Evolutionary conservation across 2,113 vertebrate genomes (phyloP).

Genomic region (Butastur rufipennis): DNA sequence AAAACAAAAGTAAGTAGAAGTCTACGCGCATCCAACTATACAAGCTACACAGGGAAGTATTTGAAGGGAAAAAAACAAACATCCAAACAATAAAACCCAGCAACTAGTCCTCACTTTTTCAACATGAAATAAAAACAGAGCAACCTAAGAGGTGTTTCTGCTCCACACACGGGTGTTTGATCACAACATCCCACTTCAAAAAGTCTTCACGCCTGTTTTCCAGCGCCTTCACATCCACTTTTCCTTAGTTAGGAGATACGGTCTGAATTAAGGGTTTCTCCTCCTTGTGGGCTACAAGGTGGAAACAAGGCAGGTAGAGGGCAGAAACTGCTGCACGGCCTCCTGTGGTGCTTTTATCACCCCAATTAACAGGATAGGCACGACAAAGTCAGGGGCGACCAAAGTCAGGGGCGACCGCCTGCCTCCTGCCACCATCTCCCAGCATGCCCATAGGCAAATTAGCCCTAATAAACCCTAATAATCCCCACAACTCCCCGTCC

Average conservation of each 20-base stretch:
- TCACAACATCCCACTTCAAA: background rate
- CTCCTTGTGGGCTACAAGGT: accelerated
- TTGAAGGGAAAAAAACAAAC: background rate
- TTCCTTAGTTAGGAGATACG: accelerated
- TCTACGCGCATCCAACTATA: background rate
- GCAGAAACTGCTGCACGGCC: background rate
- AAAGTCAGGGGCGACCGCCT: background rate
- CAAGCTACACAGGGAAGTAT: background rate
- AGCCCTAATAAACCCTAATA: background rate
- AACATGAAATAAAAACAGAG: background rate
- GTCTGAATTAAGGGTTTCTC: background rate
- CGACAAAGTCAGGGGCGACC: background rate
- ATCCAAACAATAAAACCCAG: background rate
- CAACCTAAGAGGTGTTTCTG: background rate
- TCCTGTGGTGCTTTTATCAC: background rate
- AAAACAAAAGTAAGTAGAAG: background rate
- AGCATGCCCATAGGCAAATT: background rate
- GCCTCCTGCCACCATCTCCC: background rate
- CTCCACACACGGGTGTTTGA: accelerated
- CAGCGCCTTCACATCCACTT: background rate
- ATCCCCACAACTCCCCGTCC: background rate
- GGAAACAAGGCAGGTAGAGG: background rate
- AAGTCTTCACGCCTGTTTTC: background rate
- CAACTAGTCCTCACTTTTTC: background rate
- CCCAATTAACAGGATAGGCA: too few species aligned